Base-by-base conservation (phyloP, 2,797 vertebrate species). In the Meda fulgida region DNA sequence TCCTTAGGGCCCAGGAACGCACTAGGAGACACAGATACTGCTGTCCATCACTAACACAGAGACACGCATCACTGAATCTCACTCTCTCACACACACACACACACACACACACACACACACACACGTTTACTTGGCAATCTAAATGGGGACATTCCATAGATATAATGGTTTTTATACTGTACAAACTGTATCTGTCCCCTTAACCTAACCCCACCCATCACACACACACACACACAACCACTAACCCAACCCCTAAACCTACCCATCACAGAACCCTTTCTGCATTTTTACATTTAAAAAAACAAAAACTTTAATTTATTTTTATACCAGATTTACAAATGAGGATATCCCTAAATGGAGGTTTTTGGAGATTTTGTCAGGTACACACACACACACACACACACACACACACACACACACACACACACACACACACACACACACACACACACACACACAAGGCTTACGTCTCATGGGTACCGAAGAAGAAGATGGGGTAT, bases 401-500 rank as follows among this genome's bases (percentile, higher is more conserved):
- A 43, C 55, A 73, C 53, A 73, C 46, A 67, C 53, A 78, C 53
- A 86, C 48, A n/a, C 65, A 94, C 43, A 46, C 46, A 71, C 43
- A 55, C 48, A 26, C 4, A 63, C 16, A 21, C 9, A 34, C 46
- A 76, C 48, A 71, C 40, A 53, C 46, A 75, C 38, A 80, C 36
- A 31, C 3, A 40, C 53, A 72, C 51, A 72, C 46, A 66, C 53
- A 78, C 43, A 86, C 38, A 23, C 65, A 94, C 13, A 46, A 46
- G 46, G 14, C 97, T 93, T 96, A 99, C 98, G 98, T 99, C 94
- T 99, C 98, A 43, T 99, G 98, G 87, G 98, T 99, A 88, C 98
- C 98, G 19, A 98, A 99, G 94, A 99, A 99, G 95, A 99, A 99
- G 93, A 99, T 99, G 63, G 98, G 98, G 78, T 99, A 97, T 92